Evolutionary conservation across 2,888 invertebrate genomes (phyloP), one percentile per base, ranked within the genome.

Genomic region (Melangyna quadrimaculata): DNA sequence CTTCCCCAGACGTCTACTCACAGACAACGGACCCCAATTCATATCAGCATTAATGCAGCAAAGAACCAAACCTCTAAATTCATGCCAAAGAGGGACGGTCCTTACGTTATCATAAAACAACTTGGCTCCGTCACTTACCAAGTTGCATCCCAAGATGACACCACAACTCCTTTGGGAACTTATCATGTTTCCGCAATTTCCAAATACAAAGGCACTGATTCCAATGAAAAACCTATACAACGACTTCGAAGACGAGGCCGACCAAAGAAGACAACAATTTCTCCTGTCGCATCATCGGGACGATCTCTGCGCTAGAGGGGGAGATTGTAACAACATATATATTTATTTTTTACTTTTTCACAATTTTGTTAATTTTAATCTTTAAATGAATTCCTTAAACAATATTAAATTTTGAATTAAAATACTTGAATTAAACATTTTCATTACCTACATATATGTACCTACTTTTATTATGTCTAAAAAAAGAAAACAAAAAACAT

Each of bases 1-100:
- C 57, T 91, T 4, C 80, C 90, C 90, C 0, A 40, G 91, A 0
- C 65, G 90, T n/a, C 10, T 91, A 0, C 86, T 90, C 5, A 89
- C 89, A 14, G 91, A 92, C 45, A 92, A 92, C 19, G 91, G 91
- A 0, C 59, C 88, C 0, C 91, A 91, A 59, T 91, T 91, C 67
- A 87, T 91, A 0, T 88, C 89, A 3, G 88, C 81, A 0, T 45
- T 19, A 5, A 19, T 19, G 19, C 45, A 45, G 4, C 45, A 10
- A n/a, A n/a, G n/a, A n/a, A n/a, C n/a, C n/a, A n/a, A n/a, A n/a
- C n/a, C n/a, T n/a, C n/a, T n/a, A n/a, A n/a, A n/a, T n/a, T n/a
- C n/a, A n/a, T n/a, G n/a, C n/a, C n/a, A n/a, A n/a, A n/a, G n/a
- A n/a, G n/a, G n/a, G n/a, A n/a, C n/a, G n/a, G n/a, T n/a, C n/a